These are phyloP conservation scores for Romanogobio albipinnatus DNA, from an alignment of 2,113 vertebrate genomes.

Conservation along the genomic window DNA sequence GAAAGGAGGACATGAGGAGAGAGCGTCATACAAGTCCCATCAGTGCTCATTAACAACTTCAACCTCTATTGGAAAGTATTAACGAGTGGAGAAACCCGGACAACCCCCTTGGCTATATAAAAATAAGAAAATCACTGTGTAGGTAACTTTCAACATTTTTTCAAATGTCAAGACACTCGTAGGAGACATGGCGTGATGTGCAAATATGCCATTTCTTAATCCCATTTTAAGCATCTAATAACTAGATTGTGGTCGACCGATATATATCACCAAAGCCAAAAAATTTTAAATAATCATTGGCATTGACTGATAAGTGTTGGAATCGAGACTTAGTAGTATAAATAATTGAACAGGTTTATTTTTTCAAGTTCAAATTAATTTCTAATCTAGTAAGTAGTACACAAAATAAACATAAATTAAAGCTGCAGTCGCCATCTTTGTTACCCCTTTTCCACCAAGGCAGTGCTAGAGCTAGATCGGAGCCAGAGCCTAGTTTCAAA, in stretches of 20 bases:
- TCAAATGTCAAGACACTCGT: neutral
- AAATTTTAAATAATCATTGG: neutral
- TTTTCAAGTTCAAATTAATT: neutral
- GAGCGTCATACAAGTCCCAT: conserved; percentile 11
- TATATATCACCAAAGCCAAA: neutral
- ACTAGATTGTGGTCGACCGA: neutral
- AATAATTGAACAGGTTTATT: neutral
- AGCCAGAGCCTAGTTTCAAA: too few relatives aligned
- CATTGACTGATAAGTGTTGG: neutral
- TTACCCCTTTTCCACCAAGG: too few relatives aligned
- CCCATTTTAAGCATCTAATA: neutral
- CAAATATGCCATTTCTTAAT: neutral
- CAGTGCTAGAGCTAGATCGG: too few relatives aligned
- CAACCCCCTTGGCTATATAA: neutral
- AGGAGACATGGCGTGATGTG: neutral
- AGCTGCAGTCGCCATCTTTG: too few relatives aligned
- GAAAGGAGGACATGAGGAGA: neutral
- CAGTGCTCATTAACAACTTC: conserved; percentile 47
- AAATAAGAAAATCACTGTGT: neutral
- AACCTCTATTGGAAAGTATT: conserved; percentile 27
- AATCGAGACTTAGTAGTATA: neutral
- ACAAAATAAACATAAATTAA: too few relatives aligned
- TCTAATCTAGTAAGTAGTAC: too few relatives aligned
- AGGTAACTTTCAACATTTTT: neutral
- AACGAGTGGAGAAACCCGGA: neutral